phyloP scores from a whole-genome alignment of 2,888 invertebrate genomes.

The Leptopterna dolabrata region DNA sequence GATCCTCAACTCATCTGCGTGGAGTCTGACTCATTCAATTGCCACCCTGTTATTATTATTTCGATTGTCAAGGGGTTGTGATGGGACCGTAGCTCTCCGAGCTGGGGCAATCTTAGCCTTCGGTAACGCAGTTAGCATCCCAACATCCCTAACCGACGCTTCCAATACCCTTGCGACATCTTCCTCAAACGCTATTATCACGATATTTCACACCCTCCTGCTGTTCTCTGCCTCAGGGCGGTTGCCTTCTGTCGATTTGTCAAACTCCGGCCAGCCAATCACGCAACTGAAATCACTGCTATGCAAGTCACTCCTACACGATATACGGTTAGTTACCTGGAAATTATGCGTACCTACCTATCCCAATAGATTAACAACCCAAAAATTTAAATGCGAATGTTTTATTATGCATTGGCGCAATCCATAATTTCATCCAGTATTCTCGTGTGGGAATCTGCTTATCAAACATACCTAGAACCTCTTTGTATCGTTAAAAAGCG shows the following conservation, averaged over 20 bases:
- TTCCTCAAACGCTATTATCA: slow-evolving; percentile 36
- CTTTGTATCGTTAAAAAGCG: too few relatives aligned
- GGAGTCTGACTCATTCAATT: slow-evolving; percentile 46
- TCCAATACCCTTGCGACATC: slow-evolving; percentile 36
- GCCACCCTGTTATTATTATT: slow-evolving; percentile 44
- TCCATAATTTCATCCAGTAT: too few relatives aligned
- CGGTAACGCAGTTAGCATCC: slow-evolving; percentile 29
- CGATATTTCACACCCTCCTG: slow-evolving; percentile 35
- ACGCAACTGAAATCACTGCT: neutral
- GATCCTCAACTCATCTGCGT: slow-evolving; percentile 29
- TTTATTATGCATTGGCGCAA: too few relatives aligned
- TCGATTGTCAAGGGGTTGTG: slow-evolving; percentile 47
- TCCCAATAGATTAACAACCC: neutral
- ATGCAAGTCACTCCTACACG: too few relatives aligned
- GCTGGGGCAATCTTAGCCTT: slow-evolving; percentile 40
- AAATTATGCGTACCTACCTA: too few relatives aligned
- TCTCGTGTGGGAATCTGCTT: too few relatives aligned
- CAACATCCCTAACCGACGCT: slow-evolving; percentile 25
- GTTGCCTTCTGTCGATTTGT: slow-evolving; percentile 33
- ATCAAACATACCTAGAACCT: too few relatives aligned
- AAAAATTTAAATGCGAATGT: too few relatives aligned
- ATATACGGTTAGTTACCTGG: too few relatives aligned
- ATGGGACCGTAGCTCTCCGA: neutral
- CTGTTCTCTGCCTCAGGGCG: slow-evolving; percentile 9
- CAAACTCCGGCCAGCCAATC: neutral